Percentiles rank a stretch among this genome's conserved stretches.
Evolutionary conservation across 53 echinoderm and acorn worm species (phyloP).

Genomic region (Pentamera pediparva): DNA sequence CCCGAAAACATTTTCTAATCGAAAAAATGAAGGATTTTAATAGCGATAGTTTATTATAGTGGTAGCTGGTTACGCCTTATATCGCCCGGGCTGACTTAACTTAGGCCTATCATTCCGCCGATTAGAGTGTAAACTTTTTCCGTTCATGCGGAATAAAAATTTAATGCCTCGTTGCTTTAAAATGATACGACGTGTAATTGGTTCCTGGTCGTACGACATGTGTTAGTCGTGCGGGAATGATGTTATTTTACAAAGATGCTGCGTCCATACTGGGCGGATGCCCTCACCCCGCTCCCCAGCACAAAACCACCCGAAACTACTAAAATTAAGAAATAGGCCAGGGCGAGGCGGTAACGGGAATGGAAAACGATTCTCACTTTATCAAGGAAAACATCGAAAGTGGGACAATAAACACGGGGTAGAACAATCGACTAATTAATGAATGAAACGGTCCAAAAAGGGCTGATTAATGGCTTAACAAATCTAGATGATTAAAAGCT

Average conservation of each 20-base stretch:
- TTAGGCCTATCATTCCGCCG: neutral
- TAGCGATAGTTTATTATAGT: neutral
- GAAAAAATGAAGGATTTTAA: neutral
- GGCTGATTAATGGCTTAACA: constrained; percentile 3
- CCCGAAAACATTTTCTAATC: no score
- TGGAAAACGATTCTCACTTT: neutral
- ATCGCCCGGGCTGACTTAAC: no score
- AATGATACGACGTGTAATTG: constrained; percentile 38
- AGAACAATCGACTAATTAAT: constrained; percentile 25
- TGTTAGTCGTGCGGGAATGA: constrained; percentile 12
- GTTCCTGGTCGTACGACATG: constrained; percentile 19
- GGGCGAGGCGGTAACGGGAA: neutral
- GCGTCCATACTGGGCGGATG: constrained; percentile 17
- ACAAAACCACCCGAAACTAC: no score
- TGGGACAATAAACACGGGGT: constrained; percentile 8
- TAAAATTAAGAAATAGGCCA: no score
- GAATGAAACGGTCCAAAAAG: neutral
- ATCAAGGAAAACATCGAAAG: neutral
- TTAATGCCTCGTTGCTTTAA: constrained; percentile 38
- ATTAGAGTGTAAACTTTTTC: constrained; percentile 14
- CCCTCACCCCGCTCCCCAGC: neutral
- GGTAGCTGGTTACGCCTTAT: no score
- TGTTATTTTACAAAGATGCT: constrained; percentile 26
- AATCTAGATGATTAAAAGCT: neutral
- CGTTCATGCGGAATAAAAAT: constrained; percentile 30